Percentiles rank a stretch among this genome's conserved stretches.
These are phyloP conservation scores for Diploptera punctata DNA, from an alignment of 2,888 invertebrate genomes.

Conservation along the genomic window DNA sequence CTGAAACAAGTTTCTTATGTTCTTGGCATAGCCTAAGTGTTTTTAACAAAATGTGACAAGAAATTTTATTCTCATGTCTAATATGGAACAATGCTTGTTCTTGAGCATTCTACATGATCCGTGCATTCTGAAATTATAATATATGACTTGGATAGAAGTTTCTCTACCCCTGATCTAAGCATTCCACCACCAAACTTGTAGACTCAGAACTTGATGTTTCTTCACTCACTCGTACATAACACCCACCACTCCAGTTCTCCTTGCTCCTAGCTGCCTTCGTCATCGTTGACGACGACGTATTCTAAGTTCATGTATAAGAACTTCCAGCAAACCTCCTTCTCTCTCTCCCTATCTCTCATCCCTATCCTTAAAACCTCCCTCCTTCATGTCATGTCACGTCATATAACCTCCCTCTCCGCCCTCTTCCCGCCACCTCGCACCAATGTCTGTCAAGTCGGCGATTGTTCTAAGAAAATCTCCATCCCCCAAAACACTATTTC, in stretches of 20 bases:
- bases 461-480: constrained; percentile 30
- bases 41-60: no score
- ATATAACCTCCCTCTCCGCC: constrained; percentile 8
- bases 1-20: no score
- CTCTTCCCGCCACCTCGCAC: background rate
- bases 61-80: no score
- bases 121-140: background rate
- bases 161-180: constrained; percentile 10
- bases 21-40: no score
- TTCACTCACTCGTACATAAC: constrained; percentile 28
- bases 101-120: no score
- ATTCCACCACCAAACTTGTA: constrained; percentile 21
- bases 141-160: background rate
- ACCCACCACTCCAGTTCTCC: background rate
- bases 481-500: constrained; percentile 15
- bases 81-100: no score
- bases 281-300: constrained; percentile 17
- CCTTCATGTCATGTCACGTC: constrained; percentile 21
- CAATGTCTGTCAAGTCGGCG: constrained; percentile 23
- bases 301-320: constrained; percentile 31
- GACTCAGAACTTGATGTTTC: constrained; percentile 27
- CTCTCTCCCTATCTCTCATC: no score
- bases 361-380: background rate
- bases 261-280: background rate
- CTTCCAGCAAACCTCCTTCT: background rate